phyloP scores from a whole-genome alignment of 2,113 vertebrate genomes.

The Mobula birostris region DNA sequence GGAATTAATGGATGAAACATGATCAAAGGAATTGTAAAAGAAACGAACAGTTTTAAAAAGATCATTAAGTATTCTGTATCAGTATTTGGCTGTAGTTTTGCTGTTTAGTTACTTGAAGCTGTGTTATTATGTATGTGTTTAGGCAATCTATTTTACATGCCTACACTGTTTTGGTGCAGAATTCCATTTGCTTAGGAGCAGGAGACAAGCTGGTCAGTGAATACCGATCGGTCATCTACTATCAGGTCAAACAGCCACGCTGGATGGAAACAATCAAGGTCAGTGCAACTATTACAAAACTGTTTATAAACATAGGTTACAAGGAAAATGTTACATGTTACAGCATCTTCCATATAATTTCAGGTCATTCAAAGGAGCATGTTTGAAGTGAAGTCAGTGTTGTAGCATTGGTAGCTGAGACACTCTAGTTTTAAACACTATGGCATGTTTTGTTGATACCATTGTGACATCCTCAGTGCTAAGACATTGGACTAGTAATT shows the following conservation, averaged over 20 bases:
- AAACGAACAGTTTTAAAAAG: not conserved
- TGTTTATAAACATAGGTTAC: not conserved
- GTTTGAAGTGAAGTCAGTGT: not conserved
- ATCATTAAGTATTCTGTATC: not conserved
- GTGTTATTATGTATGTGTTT: not conserved
- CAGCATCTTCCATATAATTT: not conserved
- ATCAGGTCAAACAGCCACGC: constrained; percentile 91
- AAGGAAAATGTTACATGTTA: not conserved
- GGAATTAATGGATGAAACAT: not conserved
- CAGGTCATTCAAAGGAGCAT: not conserved
- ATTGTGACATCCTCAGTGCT: too few species aligned
- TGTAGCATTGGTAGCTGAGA: not conserved
- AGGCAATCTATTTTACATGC: not conserved
- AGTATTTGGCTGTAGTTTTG: not conserved
- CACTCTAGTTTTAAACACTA: not conserved
- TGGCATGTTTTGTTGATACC: too few species aligned
- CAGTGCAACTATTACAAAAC: not conserved
- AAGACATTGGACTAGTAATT: too few species aligned
- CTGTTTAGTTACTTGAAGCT: not conserved
- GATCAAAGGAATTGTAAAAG: not conserved
- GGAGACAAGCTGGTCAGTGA: constrained; percentile 81
- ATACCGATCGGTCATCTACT: constrained; percentile 88
- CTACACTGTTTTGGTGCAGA: constrained; percentile 47
- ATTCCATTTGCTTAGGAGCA: constrained; percentile 84
- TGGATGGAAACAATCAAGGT: constrained; percentile 99